Evolutionary conservation across 1,140 invertebrate genomes (phyloP).

Genomic region (Penaeus chinensis): DNA sequence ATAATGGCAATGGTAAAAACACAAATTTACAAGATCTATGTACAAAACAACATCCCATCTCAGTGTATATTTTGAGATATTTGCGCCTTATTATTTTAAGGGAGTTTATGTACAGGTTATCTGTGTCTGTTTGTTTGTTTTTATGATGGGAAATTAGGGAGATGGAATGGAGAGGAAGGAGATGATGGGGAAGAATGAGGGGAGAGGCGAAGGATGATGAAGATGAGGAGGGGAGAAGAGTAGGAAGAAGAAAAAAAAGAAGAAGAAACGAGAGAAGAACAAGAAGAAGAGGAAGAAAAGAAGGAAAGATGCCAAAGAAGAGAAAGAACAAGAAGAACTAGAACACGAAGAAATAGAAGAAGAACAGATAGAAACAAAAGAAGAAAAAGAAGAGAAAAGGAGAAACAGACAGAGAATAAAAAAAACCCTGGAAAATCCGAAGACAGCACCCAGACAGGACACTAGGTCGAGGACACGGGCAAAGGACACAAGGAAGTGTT

Average conservation of each 20-base stretch:
- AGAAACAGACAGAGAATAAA: neutral
- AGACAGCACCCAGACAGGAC: too few species aligned
- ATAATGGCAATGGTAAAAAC: conserved; percentile 9
- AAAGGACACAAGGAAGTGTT: neutral
- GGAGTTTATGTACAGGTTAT: neutral
- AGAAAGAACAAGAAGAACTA: neutral
- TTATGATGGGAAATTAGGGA: neutral
- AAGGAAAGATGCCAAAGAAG: neutral
- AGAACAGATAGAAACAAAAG: neutral
- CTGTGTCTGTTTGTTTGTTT: too few species aligned
- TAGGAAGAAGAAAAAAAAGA: neutral
- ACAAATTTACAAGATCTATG: conserved; percentile 31
- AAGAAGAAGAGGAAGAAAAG: neutral
- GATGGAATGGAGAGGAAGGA: conserved; percentile 16
- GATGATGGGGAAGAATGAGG: neutral
- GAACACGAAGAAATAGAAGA: neutral
- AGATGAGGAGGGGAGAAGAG: neutral
- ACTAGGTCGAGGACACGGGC: too few species aligned
- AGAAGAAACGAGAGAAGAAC: neutral
- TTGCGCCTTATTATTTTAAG: neutral
- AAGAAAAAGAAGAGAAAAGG: neutral
- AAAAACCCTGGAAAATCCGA: too few species aligned
- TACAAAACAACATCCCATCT: conserved; percentile 28
- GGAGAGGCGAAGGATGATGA: neutral
- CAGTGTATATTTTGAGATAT: neutral